phyloP scores from a whole-genome alignment of 1,140 invertebrate species.

The Chrysoperla carnea region DNA sequence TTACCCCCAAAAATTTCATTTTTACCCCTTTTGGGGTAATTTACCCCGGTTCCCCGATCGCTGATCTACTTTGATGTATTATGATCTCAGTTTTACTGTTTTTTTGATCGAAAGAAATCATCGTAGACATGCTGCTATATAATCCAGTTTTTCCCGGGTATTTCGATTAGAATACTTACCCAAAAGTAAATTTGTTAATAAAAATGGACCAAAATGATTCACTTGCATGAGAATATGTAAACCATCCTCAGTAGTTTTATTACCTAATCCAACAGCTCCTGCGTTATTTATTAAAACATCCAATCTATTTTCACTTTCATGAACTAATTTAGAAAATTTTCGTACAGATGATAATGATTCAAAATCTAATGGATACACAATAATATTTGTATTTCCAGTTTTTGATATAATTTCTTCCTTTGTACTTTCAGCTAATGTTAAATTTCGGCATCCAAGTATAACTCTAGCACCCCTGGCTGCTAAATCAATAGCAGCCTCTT shows the following conservation, averaged over 20 bases:
- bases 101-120: no score
- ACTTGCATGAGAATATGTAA: slow-evolving; percentile 37
- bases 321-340: slow-evolving; percentile 28
- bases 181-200: slow-evolving; percentile 38
- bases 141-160: no score
- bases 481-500: slow-evolving; percentile 68
- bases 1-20: no score
- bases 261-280: slow-evolving; percentile 21
- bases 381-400: no score
- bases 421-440: slow-evolving; percentile 47
- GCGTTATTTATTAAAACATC: slow-evolving; percentile 54
- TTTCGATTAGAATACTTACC: no score
- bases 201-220: slow-evolving; percentile 46
- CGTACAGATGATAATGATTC: slow-evolving; percentile 28
- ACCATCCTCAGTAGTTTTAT: slow-evolving; percentile 32
- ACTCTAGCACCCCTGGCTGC: slow-evolving; percentile 65
- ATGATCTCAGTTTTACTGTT: no score
- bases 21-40: no score
- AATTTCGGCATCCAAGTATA: slow-evolving; percentile 79
- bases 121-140: no score
- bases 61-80: no score
- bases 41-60: no score
- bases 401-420: slow-evolving; percentile 22
- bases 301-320: slow-evolving; percentile 27
- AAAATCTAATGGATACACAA: slow-evolving; percentile 22